Conservation (phyloP, 1,140 invertebrate genomes). For the Atta texana region DNA sequence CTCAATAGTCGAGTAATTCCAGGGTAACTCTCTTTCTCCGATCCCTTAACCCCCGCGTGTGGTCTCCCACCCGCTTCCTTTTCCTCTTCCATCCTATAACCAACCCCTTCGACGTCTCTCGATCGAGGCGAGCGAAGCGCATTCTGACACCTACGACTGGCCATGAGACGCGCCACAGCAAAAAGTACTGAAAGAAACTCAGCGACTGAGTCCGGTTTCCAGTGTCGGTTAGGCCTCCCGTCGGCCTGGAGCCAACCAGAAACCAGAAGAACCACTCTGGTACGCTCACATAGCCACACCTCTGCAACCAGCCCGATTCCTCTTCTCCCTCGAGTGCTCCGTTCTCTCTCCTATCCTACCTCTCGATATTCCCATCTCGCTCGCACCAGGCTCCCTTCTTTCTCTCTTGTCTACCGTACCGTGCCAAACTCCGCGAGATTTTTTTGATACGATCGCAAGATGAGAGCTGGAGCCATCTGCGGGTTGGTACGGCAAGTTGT, state of each 20-base stretch:
- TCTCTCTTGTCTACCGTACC: constrained; percentile 65
- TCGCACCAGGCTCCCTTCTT: constrained; percentile 61
- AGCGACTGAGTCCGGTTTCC: constrained; percentile 72
- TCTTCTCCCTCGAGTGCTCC: constrained; percentile 69
- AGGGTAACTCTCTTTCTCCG: constrained; percentile 66
- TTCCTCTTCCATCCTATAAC: not conserved
- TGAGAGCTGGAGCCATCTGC: constrained; percentile 85
- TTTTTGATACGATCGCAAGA: constrained; percentile 67
- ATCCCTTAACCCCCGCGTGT: constrained; percentile 52
- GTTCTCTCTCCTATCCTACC: constrained; percentile 60
- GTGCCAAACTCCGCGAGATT: constrained; percentile 65
- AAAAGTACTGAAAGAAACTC: constrained; percentile 71
- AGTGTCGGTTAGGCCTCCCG: constrained; percentile 84
- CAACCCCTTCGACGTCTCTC: constrained; percentile 29
- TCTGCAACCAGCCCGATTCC: constrained; percentile 78
- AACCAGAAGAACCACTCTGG: constrained; percentile 83
- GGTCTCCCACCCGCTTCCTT: not conserved
- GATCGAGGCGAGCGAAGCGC: constrained; percentile 77
- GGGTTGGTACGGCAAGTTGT: constrained; percentile 63
- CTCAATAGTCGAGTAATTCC: constrained; percentile 85
- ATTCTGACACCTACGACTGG: constrained; percentile 84
- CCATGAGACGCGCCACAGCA: constrained; percentile 76
- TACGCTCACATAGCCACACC: constrained; percentile 85
- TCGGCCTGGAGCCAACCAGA: constrained; percentile 85
- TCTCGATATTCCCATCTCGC: constrained; percentile 32